Conservation (phyloP, 2,888 invertebrate species). For the Stratiomys singularior region DNA sequence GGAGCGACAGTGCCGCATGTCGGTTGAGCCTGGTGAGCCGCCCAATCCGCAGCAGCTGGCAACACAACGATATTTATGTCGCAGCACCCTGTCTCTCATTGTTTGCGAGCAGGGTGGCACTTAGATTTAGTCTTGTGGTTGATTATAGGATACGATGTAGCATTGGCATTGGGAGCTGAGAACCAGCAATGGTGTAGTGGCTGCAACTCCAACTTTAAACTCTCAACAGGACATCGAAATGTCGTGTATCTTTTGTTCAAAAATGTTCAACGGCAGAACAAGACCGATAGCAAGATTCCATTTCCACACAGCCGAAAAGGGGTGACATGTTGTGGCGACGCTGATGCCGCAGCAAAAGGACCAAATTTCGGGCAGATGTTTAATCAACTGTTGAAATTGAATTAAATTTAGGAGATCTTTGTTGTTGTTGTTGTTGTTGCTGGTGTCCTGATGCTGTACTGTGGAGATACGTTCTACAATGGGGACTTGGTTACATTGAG, state of each 20-base stretch:
- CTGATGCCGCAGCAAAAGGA: not conserved
- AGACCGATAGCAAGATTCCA: constrained; percentile 18
- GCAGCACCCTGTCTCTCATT: not conserved
- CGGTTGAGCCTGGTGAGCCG: not conserved
- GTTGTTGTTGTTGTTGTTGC: not conserved
- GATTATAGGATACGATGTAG: constrained; percentile 1
- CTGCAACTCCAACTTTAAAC: no score
- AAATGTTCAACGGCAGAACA: constrained; percentile 20
- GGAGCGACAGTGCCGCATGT: not conserved
- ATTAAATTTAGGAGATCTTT: constrained; percentile 41
- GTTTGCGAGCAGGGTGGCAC: constrained; percentile 2
- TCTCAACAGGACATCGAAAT: constrained; percentile 35
- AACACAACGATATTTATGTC: not conserved
- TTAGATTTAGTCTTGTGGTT: constrained; percentile 17
- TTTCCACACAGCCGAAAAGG: not conserved
- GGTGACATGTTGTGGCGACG: not conserved
- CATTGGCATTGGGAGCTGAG: not conserved
- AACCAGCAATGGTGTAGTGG: no score
- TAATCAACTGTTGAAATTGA: constrained; percentile 45
- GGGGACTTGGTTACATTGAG: not conserved
- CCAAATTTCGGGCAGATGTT: constrained; percentile 39
- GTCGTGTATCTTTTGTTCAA: constrained; percentile 24
- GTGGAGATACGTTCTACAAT: not conserved
- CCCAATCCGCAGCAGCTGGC: constrained; percentile 17
- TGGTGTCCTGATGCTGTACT: no score